phyloP scores from a whole-genome alignment of 1,140 invertebrate genomes.

The Asbolus verrucosus region DNA sequence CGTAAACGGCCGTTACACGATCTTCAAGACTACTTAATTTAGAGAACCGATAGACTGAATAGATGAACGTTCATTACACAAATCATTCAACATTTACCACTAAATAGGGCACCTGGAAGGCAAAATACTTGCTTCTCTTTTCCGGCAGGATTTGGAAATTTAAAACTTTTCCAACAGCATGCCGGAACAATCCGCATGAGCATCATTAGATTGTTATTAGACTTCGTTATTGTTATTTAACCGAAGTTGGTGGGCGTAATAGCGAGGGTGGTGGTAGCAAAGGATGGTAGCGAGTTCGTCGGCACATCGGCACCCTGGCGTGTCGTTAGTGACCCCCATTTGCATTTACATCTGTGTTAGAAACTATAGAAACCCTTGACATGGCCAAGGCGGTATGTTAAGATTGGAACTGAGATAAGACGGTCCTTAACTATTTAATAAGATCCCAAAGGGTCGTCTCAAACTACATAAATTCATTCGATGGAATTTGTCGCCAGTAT shows the following conservation, averaged over 20 bases:
- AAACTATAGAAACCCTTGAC: conserved; percentile 55
- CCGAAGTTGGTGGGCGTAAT: conserved; percentile 38
- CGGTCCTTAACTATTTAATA: conserved; percentile 55
- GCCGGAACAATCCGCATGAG: no score
- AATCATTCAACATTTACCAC: no score
- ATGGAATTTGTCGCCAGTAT: conserved; percentile 40
- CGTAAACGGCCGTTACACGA: no score
- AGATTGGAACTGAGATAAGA: conserved; percentile 54
- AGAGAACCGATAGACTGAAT: no score
- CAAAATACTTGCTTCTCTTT: no score
- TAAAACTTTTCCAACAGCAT: no score
- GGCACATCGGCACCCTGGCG: conserved; percentile 42
- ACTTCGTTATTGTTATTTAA: conserved; percentile 35
- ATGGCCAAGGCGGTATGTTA: conserved; percentile 56
- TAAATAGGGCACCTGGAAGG: no score
- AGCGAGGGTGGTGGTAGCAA: conserved; percentile 47
- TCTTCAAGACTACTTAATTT: no score
- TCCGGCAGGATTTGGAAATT: no score
- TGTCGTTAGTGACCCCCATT: conserved; percentile 50
- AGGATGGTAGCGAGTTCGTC: conserved; percentile 45
- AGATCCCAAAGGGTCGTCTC: conserved; percentile 50
- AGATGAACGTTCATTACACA: no score
- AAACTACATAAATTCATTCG: conserved; percentile 48
- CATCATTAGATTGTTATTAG: no score
- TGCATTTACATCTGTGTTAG: conserved; percentile 55